Evolutionary conservation across 2,797 vertebrate species (phyloP), one percentile per base, ranked within the genome.

Genomic region (Crocidura indochinensis): DNA sequence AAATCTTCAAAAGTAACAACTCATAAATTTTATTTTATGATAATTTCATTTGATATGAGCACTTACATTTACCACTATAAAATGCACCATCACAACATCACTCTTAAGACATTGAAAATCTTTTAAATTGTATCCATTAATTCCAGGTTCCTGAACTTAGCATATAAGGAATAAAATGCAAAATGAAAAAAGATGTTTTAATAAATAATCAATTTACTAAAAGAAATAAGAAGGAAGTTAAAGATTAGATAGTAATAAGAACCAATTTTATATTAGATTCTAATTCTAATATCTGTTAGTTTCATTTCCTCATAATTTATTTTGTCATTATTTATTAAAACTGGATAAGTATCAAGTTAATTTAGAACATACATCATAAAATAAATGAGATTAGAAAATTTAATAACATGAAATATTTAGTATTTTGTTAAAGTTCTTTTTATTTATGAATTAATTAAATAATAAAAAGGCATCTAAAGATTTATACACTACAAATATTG

Each of bases 281-380:
- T 68, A 78, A 65, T 60, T 92, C 6, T 9, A 53, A 31, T 56
- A 53, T 53, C 5, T 0, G 19, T 3, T 4, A 46, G 78, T 85
- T 92, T 75, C 10, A 67, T 71, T 86, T 82, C 17, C 64, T 79
- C 79, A 49, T 24, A 71, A 60, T 80, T 72, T 65, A 2, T 71
- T 6, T 78, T 76, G 74, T 81, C 38, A 60, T 1, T 44, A 49
- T 84, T 86, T 12, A 53, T 53, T 15, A 87, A 31, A 9, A 84
- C 19, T 69, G 22, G 53, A 56, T 56, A 0, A 71, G 2, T 6
- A 69, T 31, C 0, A 74, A 78, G 27, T 83, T 56, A 75, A 20
- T 77, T 80, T 88, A 27, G 64, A 60, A 91, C 85, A 38, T 38
- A 78, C 73, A 0, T 75, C 3, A 56, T 56, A 75, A 90, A 94